A percentile compares a stretch with the other conserved stretches of the same genome.
These are phyloP conservation scores for Phenganax subtilis DNA, from an alignment of 92 coral and sea anemone genomes.

Conservation along the genomic window DNA sequence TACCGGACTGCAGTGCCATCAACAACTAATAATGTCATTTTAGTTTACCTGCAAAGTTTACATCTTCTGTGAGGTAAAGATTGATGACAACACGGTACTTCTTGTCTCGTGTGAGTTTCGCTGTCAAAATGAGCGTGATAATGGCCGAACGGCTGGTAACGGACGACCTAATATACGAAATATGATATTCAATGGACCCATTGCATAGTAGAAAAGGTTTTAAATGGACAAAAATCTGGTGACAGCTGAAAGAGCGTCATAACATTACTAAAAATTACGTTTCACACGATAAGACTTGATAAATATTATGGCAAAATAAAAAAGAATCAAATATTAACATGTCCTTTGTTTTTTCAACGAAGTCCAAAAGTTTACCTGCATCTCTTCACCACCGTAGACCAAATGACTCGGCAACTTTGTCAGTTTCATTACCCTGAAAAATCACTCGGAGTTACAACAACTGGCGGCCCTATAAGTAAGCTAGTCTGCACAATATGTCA, in stretches of 20 bases:
- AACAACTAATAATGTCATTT: background rate
- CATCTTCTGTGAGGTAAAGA: constrained; percentile 51
- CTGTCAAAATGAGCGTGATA: constrained; percentile 92
- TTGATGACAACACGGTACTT: constrained; percentile 88
- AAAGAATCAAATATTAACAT: no score
- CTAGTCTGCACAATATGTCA: no score
- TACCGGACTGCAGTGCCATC: background rate
- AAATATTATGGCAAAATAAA: no score
- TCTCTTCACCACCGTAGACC: constrained; percentile 79
- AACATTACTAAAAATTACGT: background rate
- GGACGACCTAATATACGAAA: constrained; percentile 64
- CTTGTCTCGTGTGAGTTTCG: constrained; percentile 84
- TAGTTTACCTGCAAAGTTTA: constrained; percentile 74
- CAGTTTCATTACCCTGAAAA: constrained; percentile 62
- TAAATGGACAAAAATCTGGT: no score
- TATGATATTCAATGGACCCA: no score
- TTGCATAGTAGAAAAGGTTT: background rate
- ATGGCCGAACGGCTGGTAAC: constrained; percentile 85
- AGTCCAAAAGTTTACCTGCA: constrained; percentile 60
- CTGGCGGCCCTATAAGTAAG: no score
- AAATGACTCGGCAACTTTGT: constrained; percentile 77
- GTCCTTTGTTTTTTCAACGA: background rate
- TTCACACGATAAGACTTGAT: background rate
- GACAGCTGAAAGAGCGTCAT: no score
- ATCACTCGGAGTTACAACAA: no score